Base-by-base conservation (phyloP, 1,140 invertebrate genomes). In the Chironomus tepperi region DNA sequence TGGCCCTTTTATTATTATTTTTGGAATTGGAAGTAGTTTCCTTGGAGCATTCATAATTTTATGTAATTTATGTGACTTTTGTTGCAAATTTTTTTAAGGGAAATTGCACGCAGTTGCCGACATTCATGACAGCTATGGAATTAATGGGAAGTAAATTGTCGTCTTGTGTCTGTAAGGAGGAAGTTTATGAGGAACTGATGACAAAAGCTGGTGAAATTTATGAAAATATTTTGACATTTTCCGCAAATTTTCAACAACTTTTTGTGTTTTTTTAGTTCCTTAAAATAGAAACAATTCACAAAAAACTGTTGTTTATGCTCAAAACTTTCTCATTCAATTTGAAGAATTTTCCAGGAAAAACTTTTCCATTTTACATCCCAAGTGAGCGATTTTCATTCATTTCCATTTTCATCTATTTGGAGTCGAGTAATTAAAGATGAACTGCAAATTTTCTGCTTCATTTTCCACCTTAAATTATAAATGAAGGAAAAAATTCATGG, bases 41-140 rank as follows among this genome's bases (percentile, higher is more conserved):
- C 12, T 57, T 57, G n/a, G 47, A n/a, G n/a, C 47, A 57, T 57
- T 47, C n/a, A 57, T n/a, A n/a, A 57, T 57, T 57, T 57, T 57
- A n/a, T 5, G 12, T 47, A 5, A n/a, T 57, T 57, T 57, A 12
- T 57, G 12, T 57, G 9, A n/a, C 12, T 57, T n/a, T 57, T n/a
- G 9, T 5, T 57, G 47, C 43, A 47, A 47, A 7, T 43, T 43
- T 43, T 43, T 9, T 47, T 47, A 47, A 47, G 8, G 8, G 15
- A 34, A 34, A 34, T 34, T 34, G 24, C 1, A 34, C 24, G 24
- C 24, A 34, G 24, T 34, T 34, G n/a, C 24, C 24, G 24, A 34
- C 24, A 34, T 34, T 34, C 24, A 34, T 34, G 24, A 34, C 24
- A 34, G 24, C 24, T 2, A 1, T 34, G 24, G 5, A 34, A 34